phyloP scores from a whole-genome alignment of 2,113 vertebrate genomes.

The Myocastor coypus region DNA sequence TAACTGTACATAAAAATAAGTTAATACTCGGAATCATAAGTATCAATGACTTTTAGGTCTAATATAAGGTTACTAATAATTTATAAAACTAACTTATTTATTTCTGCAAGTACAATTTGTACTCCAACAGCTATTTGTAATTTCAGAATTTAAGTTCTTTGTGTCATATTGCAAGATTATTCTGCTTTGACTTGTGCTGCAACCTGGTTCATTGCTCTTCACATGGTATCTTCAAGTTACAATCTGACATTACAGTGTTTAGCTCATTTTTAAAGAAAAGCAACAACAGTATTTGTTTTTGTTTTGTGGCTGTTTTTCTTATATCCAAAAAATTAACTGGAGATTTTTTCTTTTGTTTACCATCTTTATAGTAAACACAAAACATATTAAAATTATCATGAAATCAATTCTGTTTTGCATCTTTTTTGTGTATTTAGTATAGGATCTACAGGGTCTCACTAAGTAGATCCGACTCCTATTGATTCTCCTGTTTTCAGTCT shows the following conservation, averaged over 20 bases:
- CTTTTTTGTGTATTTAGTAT: no score
- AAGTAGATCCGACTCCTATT: no score
- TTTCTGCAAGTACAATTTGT: not conserved
- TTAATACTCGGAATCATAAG: not conserved
- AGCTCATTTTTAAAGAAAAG: not conserved
- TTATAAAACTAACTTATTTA: not conserved
- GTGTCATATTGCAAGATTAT: not conserved
- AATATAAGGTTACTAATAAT: not conserved
- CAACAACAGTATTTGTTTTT: not conserved
- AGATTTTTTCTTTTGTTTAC: not conserved
- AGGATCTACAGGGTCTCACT: no score
- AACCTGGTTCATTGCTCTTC: not conserved
- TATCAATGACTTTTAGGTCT: not conserved
- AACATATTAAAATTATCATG: not conserved
- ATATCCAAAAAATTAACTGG: not conserved
- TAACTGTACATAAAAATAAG: not conserved
- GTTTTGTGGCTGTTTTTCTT: not conserved
- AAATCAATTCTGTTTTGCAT: not conserved
- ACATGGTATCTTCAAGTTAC: conserved; percentile 12
- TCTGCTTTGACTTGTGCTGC: not conserved
- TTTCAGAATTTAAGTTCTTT: conserved; percentile 2
- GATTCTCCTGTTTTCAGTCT: no score
- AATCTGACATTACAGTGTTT: not conserved
- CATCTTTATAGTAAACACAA: not conserved
- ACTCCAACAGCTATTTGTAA: not conserved